phyloP scores from a whole-genome alignment of 2,113 vertebrate species.

The Notiomystis cincta region DNA sequence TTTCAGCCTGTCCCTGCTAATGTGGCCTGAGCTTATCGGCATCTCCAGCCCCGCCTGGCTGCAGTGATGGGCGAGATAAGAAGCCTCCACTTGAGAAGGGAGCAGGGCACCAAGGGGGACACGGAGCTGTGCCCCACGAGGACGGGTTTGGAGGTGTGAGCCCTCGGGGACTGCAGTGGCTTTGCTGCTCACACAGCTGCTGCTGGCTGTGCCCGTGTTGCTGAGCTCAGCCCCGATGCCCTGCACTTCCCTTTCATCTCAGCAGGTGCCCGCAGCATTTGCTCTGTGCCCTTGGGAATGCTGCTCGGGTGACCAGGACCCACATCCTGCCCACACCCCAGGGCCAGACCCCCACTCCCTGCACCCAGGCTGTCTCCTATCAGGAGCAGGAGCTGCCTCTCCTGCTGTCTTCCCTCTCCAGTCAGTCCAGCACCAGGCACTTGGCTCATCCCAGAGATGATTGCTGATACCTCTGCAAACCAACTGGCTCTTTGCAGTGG shows the following conservation, averaged over 20 bases:
- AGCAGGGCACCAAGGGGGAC: not conserved
- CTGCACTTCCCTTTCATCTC: not conserved
- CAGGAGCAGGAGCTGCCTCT: not conserved
- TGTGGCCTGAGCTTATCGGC: not conserved
- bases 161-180: fast-evolving
- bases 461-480: not conserved
- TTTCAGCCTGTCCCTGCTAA: not conserved
- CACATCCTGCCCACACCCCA: fast-evolving
- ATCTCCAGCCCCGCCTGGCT: not conserved
- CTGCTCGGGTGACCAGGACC: not conserved
- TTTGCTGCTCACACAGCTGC: not conserved
- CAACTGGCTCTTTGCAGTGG: not conserved
- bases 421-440: not conserved
- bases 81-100: not conserved
- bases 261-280: not conserved
- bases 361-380: not conserved
- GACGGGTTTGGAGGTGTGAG: not conserved
- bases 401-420: not conserved
- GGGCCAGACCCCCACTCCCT: not conserved
- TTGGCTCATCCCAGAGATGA: not conserved
- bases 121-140: fast-evolving
- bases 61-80: not conserved
- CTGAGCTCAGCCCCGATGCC: not conserved
- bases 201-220: fast-evolving
- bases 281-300: not conserved